Evolutionary conservation across 1,140 invertebrate species (phyloP).

Genomic region (Tyrophagus putrescentiae): DNA sequence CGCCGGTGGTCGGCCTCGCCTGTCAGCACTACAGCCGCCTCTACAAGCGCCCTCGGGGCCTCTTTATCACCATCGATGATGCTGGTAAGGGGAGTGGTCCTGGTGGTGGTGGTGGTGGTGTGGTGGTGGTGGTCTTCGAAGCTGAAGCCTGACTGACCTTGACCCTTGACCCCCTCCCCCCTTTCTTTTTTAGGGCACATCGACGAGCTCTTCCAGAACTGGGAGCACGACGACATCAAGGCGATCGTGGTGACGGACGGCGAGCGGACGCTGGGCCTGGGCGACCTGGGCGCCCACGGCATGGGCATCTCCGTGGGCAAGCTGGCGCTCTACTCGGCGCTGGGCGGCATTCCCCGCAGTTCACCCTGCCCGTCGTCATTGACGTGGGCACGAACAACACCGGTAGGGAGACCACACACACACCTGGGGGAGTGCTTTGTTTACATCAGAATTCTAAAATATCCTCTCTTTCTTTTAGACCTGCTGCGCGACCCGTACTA

Average conservation of each 20-base stretch:
- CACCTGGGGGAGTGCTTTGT: too few species aligned
- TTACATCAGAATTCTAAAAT: too few species aligned
- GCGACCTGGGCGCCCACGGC: slow-evolving; percentile 82
- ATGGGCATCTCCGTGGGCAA: slow-evolving; percentile 94
- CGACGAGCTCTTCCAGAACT: not conserved
- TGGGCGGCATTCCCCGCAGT: slow-evolving; percentile 85
- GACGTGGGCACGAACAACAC: slow-evolving; percentile 88
- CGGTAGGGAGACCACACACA: too few species aligned
- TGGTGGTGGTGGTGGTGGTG: slow-evolving; percentile 62
- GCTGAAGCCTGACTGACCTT: slow-evolving; percentile 4
- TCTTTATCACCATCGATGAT: slow-evolving; percentile 93
- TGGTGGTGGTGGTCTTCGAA: slow-evolving; percentile 50
- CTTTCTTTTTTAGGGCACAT: slow-evolving; percentile 14
- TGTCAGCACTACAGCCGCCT: slow-evolving; percentile 93
- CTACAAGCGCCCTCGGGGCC: slow-evolving; percentile 70
- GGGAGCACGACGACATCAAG: slow-evolving; percentile 32
- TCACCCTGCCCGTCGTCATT: slow-evolving; percentile 75
- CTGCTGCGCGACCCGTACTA: slow-evolving; percentile 85
- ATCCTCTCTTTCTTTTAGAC: too few species aligned
- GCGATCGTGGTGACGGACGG: slow-evolving; percentile 91
- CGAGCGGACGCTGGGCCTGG: slow-evolving; percentile 79
- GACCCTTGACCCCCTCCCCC: not conserved
- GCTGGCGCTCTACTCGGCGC: slow-evolving; percentile 73
- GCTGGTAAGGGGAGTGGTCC: slow-evolving; percentile 64
- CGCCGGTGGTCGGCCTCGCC: slow-evolving; percentile 87